Evolutionary conservation across 2,888 invertebrate species (phyloP).

Genomic region (Agriotes lineatus): DNA sequence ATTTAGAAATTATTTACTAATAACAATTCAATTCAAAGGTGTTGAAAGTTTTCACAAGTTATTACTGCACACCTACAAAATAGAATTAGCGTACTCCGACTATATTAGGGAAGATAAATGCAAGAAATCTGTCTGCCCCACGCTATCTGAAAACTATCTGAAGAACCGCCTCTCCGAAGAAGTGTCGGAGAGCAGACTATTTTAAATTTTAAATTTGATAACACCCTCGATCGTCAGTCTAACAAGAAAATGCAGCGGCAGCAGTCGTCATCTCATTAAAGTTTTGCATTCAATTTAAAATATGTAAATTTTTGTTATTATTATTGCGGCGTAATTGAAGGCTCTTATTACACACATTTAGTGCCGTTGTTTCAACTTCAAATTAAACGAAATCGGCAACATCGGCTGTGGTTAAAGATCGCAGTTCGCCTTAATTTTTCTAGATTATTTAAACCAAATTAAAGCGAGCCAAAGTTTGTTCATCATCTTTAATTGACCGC

Average conservation of each 20-base stretch:
- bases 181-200: not conserved
- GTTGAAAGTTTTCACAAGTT: too few species aligned
- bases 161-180: not conserved
- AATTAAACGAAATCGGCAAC: too few species aligned
- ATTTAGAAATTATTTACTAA: too few species aligned
- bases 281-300: constrained; percentile 2
- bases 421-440: too few species aligned
- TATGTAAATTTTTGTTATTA: constrained; percentile 8
- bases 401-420: too few species aligned
- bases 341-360: not conserved
- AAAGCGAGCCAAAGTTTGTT: too few species aligned
- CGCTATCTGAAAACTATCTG: not conserved
- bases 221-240: constrained; percentile 7
- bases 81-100: too few species aligned
- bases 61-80: too few species aligned
- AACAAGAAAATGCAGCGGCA: constrained; percentile 16
- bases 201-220: constrained; percentile 17
- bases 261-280: constrained; percentile 3
- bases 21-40: too few species aligned
- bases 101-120: not conserved
- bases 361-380: too few species aligned
- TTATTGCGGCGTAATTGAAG: not conserved
- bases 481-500: too few species aligned
- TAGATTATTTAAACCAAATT: too few species aligned
- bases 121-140: constrained; percentile 9